A percentile compares a stretch with the other conserved stretches of the same genome.
Conservation (phyloP, 2,888 invertebrate species). For the Caenorhabditis imperialis region DNA sequence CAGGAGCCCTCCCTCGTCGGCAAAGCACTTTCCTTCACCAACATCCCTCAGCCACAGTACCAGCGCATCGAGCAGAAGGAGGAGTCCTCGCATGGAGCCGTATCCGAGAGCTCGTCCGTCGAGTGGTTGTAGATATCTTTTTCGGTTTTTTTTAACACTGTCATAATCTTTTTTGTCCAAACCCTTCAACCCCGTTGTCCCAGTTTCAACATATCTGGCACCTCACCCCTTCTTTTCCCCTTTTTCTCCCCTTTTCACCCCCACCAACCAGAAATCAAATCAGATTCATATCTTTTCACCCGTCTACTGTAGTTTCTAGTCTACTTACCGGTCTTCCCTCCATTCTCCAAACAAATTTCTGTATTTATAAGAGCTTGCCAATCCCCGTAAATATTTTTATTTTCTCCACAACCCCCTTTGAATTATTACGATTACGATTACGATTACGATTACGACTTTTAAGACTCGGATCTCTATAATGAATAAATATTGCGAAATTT, state of each 20-base stretch:
- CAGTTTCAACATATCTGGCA: too few relatives aligned
- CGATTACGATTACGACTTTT: too few relatives aligned
- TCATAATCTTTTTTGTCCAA: too few relatives aligned
- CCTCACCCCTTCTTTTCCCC: slow-evolving; percentile 6
- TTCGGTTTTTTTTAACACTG: not conserved
- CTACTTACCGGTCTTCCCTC: not conserved
- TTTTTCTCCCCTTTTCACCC: not conserved
- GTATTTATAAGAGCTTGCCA: slow-evolving; percentile 51
- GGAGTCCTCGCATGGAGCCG: slow-evolving; percentile 44
- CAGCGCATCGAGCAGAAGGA: slow-evolving; percentile 56
- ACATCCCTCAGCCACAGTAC: slow-evolving; percentile 50
- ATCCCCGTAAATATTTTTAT: not conserved
- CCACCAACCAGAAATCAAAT: slow-evolving; percentile 9
- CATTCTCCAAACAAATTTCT: slow-evolving; percentile 22
- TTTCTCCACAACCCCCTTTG: too few relatives aligned
- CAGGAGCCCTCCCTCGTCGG: slow-evolving; percentile 57
- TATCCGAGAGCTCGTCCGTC: slow-evolving; percentile 61
- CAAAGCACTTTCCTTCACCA: slow-evolving; percentile 54
- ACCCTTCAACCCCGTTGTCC: too few relatives aligned
- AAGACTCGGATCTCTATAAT: too few relatives aligned
- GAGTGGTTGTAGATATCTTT: slow-evolving; percentile 60
- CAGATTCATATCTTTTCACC: not conserved
- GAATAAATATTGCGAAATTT: too few relatives aligned
- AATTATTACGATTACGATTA: too few relatives aligned
- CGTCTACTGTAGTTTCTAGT: slow-evolving; percentile 1